Conservation (phyloP, 1,140 invertebrate genomes). For the Orussus abietinus region DNA sequence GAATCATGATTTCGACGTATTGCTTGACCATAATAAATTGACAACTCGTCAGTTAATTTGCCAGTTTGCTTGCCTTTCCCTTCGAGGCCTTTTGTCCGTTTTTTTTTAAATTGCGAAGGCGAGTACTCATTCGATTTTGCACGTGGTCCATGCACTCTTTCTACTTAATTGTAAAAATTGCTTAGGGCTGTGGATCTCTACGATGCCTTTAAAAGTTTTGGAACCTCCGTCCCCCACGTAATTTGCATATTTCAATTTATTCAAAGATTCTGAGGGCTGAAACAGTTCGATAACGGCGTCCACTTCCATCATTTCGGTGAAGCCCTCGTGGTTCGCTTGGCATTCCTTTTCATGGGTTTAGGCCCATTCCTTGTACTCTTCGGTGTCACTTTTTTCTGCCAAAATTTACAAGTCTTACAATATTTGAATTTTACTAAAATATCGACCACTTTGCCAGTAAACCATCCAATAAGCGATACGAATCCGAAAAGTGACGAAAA, state of each 20-base stretch:
- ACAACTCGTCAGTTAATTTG: conserved; percentile 18
- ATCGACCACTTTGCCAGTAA: not conserved
- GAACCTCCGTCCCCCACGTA: conserved; percentile 24
- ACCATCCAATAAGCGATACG: not conserved
- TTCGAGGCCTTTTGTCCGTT: conserved; percentile 12
- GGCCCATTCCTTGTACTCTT: conserved; percentile 2
- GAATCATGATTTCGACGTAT: conserved; percentile 25
- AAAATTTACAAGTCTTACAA: not conserved
- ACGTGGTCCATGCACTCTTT: conserved; percentile 22
- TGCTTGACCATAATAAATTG: conserved; percentile 22
- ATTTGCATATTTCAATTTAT: conserved; percentile 7
- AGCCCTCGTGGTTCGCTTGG: conserved; percentile 7
- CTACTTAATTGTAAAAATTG: conserved; percentile 8
- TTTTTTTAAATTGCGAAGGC: conserved; percentile 15
- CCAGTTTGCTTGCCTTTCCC: conserved; percentile 17
- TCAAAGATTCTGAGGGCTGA: not conserved
- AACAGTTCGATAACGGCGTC: conserved; percentile 7
- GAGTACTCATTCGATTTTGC: conserved; percentile 17
- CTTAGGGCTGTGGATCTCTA: conserved; percentile 13
- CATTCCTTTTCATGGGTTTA: not conserved
- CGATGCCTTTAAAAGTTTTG: conserved; percentile 18
- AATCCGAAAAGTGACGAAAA: not conserved
- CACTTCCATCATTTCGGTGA: conserved; percentile 4
- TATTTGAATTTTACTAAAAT: not conserved
- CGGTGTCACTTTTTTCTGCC: not conserved